Evolutionary conservation across 2,888 invertebrate species (phyloP), one percentile per base, ranked within the genome.

Genomic region (Agrochola lota): DNA sequence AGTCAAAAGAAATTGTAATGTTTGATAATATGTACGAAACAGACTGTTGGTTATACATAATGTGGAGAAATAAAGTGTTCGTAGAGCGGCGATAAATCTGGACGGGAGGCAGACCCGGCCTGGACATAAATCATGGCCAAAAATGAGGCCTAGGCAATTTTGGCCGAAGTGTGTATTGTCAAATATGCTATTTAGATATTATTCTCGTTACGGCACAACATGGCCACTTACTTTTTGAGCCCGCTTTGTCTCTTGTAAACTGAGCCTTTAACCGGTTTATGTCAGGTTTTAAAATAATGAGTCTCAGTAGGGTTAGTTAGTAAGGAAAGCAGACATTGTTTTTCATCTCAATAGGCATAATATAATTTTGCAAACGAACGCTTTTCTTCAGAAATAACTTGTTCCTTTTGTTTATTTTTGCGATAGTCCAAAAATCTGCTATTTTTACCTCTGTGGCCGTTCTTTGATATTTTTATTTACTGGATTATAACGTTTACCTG

Each of bases 141-240:
- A 88, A 85, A 86, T 83, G 86, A 86, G 80, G 78, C 77, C 74
- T 76, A 57, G 52, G 80, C 88, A 85, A 86, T 87, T 79, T 85
- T 63, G 63, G 55, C 75, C 77, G 69, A 79, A 83, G 74, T 80
- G 77, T 81, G 74, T 88, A 79, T 79, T 85, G 78, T 81, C 81
- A 77, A 86, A 83, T 86, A 81, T 77, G 75, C 78, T 82, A 87
- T 85, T 86, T 80, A 30, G 30, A 30, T 30, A 86, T 83, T 86
- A 88, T 80, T 77, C 77, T 76, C 67, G 79, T 78, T 80, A 80
- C 66, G 76, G 75, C 71, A 67, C 66, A 78, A 83, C 77, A 87
- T 73, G 73, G 73, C 70, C 87, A 84, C 81, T 85, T 80, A 71
- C 73, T 67, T 77, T 85, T 84, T 75, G 57, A 84, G 84, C 43